phyloP scores from a whole-genome alignment of 2,113 vertebrate genomes.

The Microcebus lehilahytsara region DNA sequence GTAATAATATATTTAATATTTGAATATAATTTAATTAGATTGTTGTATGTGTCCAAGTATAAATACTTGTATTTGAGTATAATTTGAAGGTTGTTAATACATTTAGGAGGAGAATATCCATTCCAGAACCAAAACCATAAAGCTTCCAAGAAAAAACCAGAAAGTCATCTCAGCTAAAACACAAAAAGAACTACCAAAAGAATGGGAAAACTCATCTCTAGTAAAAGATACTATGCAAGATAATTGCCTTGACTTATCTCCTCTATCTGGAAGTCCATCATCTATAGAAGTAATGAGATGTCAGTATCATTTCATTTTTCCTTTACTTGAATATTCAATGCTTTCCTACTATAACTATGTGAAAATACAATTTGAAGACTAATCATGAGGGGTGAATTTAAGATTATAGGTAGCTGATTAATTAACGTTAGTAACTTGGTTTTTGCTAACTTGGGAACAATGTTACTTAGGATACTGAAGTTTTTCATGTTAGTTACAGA shows the following conservation, averaged over 20 bases:
- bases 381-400: background rate
- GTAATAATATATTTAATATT: background rate
- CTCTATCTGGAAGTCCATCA: constrained; percentile 67
- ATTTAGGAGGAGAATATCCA: constrained; percentile 69
- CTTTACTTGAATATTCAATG: background rate
- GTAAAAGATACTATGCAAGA: constrained; percentile 1
- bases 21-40: background rate
- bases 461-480: background rate
- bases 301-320: constrained; percentile 81
- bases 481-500: constrained; percentile 4
- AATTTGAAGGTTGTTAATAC: constrained; percentile 32
- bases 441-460: background rate
- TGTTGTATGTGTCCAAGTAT: background rate
- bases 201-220: constrained; percentile 6
- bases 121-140: constrained; percentile 57
- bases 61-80: constrained; percentile 21
- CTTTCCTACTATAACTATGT: background rate
- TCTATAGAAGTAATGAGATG: constrained; percentile 90
- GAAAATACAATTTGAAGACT: constrained; percentile 45
- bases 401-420: background rate
- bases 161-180: background rate
- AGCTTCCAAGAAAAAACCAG: constrained; percentile 57
- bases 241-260: constrained; percentile 32
- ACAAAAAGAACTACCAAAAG: constrained; percentile 17
- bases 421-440: background rate